These are phyloP conservation scores for Eunapius fragilis DNA, from an alignment of 37 sponge, comb jelly and placozoan species.

Conservation along the genomic window DNA sequence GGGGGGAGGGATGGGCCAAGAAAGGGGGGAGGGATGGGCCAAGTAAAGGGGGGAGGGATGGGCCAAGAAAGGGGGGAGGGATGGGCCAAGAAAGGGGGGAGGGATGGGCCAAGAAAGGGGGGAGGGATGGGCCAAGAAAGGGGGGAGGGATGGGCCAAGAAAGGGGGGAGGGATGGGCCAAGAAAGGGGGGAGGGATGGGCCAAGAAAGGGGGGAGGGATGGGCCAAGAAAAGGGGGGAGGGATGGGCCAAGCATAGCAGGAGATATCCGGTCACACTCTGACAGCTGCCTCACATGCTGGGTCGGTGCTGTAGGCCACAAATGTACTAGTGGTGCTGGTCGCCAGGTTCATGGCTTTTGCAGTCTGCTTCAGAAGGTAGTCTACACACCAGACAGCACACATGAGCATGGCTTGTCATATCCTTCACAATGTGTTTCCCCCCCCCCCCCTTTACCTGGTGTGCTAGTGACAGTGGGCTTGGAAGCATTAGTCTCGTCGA, in stretches of 20 bases:
- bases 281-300: slow-evolving; percentile 21
- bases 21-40: too few relatives aligned
- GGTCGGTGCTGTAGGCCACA: slow-evolving; percentile 47
- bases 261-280: too few relatives aligned
- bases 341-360: slow-evolving; percentile 29
- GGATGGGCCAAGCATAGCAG: not conserved
- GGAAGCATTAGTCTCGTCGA: slow-evolving; percentile 18
- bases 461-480: slow-evolving; percentile 38
- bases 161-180: too few relatives aligned
- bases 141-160: too few relatives aligned
- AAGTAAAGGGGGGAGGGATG: too few relatives aligned
- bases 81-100: too few relatives aligned
- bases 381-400: not conserved
- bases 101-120: too few relatives aligned
- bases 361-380: slow-evolving; percentile 37
- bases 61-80: too few relatives aligned
- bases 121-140: too few relatives aligned
- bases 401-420: not conserved
- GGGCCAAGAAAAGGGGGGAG: not conserved
- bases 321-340: slow-evolving; percentile 24
- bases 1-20: slow-evolving; percentile 15
- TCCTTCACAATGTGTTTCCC: not conserved
- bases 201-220: not conserved
- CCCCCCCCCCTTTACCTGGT: slow-evolving; percentile 11
- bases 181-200: too few relatives aligned